Conservation (phyloP, 2,888 invertebrate genomes). For the Trissolcus japonicus region DNA sequence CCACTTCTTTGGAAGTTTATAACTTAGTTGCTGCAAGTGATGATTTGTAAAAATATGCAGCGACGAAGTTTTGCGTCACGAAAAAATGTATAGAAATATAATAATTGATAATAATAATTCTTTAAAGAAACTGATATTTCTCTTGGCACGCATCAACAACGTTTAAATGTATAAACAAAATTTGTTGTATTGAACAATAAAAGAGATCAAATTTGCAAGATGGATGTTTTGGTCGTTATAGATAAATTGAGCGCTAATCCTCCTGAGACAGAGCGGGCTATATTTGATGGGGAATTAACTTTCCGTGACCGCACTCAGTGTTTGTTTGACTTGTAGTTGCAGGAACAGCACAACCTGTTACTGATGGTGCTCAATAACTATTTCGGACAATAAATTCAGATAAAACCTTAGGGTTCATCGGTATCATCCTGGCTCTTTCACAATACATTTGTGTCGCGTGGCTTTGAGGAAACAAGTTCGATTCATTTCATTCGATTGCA, state of each 20-base stretch:
- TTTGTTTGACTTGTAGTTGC: constrained; percentile 58
- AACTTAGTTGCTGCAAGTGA: too few species aligned
- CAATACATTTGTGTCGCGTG: constrained; percentile 50
- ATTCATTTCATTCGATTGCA: constrained; percentile 2
- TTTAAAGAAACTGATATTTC: too few species aligned
- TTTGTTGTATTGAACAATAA: background rate
- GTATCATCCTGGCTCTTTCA: constrained; percentile 42
- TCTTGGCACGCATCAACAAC: too few species aligned
- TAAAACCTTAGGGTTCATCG: constrained; percentile 57
- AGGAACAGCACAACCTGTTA: constrained; percentile 59
- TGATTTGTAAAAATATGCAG: too few species aligned
- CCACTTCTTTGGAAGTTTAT: too few species aligned
- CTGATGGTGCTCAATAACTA: constrained; percentile 53
- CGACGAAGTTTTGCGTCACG: too few species aligned
- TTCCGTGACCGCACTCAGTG: constrained; percentile 64
- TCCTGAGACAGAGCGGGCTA: constrained; percentile 37
- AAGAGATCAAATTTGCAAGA: constrained; percentile 3
- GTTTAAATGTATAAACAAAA: too few species aligned
- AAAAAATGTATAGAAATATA: too few species aligned
- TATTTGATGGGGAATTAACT: constrained; percentile 62
- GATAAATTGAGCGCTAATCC: constrained; percentile 60
- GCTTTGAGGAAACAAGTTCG: constrained; percentile 21
- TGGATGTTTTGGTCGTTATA: constrained; percentile 1
- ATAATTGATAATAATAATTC: too few species aligned
- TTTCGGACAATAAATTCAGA: constrained; percentile 60